Percentiles rank a stretch among this genome's conserved stretches.
These are phyloP conservation scores for Drosophila conformis DNA, from an alignment of 2,888 invertebrate genomes.

Conservation along the genomic window DNA sequence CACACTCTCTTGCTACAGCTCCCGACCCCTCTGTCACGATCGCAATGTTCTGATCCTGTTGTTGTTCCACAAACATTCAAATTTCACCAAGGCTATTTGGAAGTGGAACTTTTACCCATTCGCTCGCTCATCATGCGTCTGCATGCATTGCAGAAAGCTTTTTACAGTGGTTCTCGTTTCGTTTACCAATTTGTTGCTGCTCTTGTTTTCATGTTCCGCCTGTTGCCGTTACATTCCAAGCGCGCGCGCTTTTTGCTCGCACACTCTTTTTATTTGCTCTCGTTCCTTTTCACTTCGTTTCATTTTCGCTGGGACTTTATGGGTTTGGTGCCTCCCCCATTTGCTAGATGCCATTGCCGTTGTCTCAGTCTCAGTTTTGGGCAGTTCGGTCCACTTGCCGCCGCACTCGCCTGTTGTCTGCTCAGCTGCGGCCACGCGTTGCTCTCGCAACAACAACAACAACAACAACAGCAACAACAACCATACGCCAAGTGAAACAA, in stretches of 20 bases:
- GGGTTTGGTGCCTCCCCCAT: constrained; percentile 15
- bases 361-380: constrained; percentile 19
- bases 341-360: constrained; percentile 39
- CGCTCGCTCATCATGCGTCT: not conserved
- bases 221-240: constrained; percentile 55
- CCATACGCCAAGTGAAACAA: constrained; percentile 44
- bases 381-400: constrained; percentile 54
- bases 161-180: constrained; percentile 23
- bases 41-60: constrained; percentile 35
- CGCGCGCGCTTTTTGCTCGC: constrained; percentile 35
- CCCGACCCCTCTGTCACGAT: constrained; percentile 10
- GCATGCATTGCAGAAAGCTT: constrained; percentile 30
- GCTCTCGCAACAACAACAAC: constrained; percentile 46
- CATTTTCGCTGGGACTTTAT: constrained; percentile 10
- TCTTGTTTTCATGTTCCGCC: constrained; percentile 44
- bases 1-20: constrained; percentile 1
- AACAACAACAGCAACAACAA: constrained; percentile 9
- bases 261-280: constrained; percentile 13
- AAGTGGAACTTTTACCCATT: not conserved
- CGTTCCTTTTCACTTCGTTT: constrained; percentile 15
- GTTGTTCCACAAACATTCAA: not conserved
- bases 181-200: constrained; percentile 64
- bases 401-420: constrained; percentile 57
- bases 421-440: constrained; percentile 52
- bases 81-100: constrained; percentile 24